Percentiles rank a stretch among this genome's conserved stretches.
phyloP scores from a whole-genome alignment of 2,113 vertebrate species.

The Mugil cephalus region DNA sequence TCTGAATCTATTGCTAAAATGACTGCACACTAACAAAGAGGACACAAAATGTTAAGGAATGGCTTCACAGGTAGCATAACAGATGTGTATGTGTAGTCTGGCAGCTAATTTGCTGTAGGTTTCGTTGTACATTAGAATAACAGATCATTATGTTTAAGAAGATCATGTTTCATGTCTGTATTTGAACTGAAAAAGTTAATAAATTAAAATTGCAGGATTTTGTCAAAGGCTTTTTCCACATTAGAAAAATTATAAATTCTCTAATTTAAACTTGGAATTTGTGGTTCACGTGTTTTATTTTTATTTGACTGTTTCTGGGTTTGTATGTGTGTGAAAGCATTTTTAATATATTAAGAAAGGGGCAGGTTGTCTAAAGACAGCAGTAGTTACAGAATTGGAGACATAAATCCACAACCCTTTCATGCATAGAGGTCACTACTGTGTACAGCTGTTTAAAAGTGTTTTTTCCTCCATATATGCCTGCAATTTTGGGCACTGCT shows the following conservation, averaged over 20 bases:
- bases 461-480: too few relatives aligned
- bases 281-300: not conserved
- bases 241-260: constrained; percentile 15
- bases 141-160: constrained; percentile 14
- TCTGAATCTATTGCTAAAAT: constrained; percentile 2
- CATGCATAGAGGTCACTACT: too few relatives aligned
- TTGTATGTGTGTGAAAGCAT: too few relatives aligned
- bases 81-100: not conserved
- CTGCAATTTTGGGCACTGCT: too few relatives aligned
- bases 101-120: not conserved
- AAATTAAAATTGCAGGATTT: constrained; percentile 12
- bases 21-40: constrained; percentile 9
- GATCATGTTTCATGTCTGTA: constrained; percentile 16
- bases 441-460: too few relatives aligned
- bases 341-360: too few relatives aligned
- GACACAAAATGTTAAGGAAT: not conserved
- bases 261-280: not conserved
- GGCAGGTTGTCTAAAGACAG: too few relatives aligned
- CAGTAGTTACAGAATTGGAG: too few relatives aligned
- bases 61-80: not conserved
- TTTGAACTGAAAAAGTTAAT: constrained; percentile 14
- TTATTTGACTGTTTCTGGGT: not conserved
- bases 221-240: constrained; percentile 7
- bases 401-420: too few relatives aligned
- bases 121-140: constrained; percentile 13